Evolutionary conservation across 1,140 invertebrate genomes (phyloP).

Genomic region (Papilio helenus): DNA sequence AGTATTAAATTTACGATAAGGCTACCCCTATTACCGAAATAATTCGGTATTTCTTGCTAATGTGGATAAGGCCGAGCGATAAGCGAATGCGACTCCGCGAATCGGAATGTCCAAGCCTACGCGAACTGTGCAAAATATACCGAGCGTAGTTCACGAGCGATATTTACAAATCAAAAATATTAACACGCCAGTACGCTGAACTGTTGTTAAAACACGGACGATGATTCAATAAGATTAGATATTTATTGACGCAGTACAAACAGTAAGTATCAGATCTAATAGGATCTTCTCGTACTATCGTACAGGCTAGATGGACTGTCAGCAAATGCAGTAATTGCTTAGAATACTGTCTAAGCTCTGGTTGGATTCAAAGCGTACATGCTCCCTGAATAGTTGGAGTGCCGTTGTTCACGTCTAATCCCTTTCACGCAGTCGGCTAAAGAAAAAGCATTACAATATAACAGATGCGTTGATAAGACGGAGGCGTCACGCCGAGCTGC

Average conservation of each 20-base stretch:
- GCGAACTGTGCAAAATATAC: neutral
- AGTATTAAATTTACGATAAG: slow-evolving; percentile 77
- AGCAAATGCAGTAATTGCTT: slow-evolving; percentile 25
- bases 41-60: slow-evolving; percentile 53
- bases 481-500: slow-evolving; percentile 56
- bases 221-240: too few relatives aligned
- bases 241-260: neutral
- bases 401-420: slow-evolving; percentile 51
- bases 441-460: slow-evolving; percentile 64
- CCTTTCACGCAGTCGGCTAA: slow-evolving; percentile 55
- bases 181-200: neutral
- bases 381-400: slow-evolving; percentile 46
- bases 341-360: slow-evolving; percentile 39
- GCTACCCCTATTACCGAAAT: slow-evolving; percentile 51
- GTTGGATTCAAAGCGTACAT: slow-evolving; percentile 37
- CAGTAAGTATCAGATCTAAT: neutral
- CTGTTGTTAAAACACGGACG: too few relatives aligned
- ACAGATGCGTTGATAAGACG: slow-evolving; percentile 60
- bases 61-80: slow-evolving; percentile 41
- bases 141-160: neutral
- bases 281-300: neutral
- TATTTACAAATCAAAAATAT: neutral
- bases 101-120: slow-evolving; percentile 16
- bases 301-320: neutral
- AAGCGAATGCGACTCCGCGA: slow-evolving; percentile 30